phyloP scores from a whole-genome alignment of 2,113 vertebrate genomes.

The Festucalex cinctus region DNA sequence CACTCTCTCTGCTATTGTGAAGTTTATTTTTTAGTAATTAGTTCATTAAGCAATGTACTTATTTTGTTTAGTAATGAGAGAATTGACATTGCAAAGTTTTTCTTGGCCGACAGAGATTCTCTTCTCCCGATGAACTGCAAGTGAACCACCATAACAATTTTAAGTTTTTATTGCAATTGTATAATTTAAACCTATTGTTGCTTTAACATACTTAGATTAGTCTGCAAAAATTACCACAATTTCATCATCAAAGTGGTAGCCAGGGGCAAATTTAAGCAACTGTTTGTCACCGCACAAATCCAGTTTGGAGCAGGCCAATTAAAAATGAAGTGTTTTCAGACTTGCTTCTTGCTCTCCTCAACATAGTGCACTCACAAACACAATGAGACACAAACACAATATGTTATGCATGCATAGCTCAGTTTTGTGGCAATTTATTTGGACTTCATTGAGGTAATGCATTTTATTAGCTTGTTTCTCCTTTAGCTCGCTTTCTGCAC shows the following conservation, averaged over 20 bases:
- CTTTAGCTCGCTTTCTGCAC: background rate
- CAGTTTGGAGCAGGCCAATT: conserved; percentile 61
- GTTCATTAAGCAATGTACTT: too few relatives aligned
- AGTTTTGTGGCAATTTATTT: conserved; percentile 16
- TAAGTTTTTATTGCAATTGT: background rate
- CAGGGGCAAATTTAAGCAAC: conserved; percentile 51
- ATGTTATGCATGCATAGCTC: background rate
- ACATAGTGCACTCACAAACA: conserved; percentile 12
- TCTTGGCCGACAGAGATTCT: background rate
- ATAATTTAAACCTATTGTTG: background rate
- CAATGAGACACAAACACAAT: conserved; percentile 10
- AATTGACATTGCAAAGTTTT: too few relatives aligned
- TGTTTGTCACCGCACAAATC: conserved; percentile 56
- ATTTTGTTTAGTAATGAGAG: too few relatives aligned
- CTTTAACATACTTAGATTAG: conserved; percentile 49
- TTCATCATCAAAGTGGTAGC: conserved; percentile 57
- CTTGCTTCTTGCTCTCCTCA: conserved; percentile 14
- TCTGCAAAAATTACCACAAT: conserved; percentile 51
- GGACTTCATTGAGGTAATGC: background rate
- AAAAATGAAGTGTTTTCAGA: conserved; percentile 46
- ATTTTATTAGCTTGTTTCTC: background rate
- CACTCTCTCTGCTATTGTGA: background rate
- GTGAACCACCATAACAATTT: background rate
- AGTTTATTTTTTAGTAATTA: too few relatives aligned
- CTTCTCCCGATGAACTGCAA: background rate